phyloP scores from a whole-genome alignment of 2,113 vertebrate genomes.

The Gallinago undulata region DNA sequence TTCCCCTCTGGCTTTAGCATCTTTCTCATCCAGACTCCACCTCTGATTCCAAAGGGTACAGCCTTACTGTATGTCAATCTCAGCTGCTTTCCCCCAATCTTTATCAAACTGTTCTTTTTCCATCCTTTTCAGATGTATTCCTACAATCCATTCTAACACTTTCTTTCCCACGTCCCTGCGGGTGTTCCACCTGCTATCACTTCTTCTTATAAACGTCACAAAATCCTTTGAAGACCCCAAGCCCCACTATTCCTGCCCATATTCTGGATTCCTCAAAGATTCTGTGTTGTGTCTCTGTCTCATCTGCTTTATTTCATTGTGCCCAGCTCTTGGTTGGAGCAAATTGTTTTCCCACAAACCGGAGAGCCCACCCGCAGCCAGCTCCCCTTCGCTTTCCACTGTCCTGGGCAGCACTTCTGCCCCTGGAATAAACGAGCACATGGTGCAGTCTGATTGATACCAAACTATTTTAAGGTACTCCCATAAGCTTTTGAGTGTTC shows the following conservation, averaged over 20 bases:
- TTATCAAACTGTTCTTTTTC: background rate
- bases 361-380: background rate
- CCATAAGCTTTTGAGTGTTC: background rate
- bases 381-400: background rate
- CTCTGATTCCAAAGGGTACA: background rate
- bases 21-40: background rate
- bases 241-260: background rate
- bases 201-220: background rate
- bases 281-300: background rate
- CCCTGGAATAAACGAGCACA: background rate
- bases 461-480: background rate
- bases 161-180: background rate
- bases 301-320: background rate
- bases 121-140: background rate
- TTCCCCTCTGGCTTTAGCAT: background rate
- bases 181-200: background rate
- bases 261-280: background rate
- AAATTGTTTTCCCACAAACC: background rate
- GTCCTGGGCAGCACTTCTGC: background rate
- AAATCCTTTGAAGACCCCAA: background rate
- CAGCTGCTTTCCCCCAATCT: background rate
- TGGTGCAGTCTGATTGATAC: background rate
- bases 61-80: background rate
- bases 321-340: background rate
- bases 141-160: accelerated